Percentiles rank a stretch among this genome's conserved stretches.
These are phyloP conservation scores for Neoaliturus tenellus DNA, from an alignment of 2,888 invertebrate species.

Conservation along the genomic window DNA sequence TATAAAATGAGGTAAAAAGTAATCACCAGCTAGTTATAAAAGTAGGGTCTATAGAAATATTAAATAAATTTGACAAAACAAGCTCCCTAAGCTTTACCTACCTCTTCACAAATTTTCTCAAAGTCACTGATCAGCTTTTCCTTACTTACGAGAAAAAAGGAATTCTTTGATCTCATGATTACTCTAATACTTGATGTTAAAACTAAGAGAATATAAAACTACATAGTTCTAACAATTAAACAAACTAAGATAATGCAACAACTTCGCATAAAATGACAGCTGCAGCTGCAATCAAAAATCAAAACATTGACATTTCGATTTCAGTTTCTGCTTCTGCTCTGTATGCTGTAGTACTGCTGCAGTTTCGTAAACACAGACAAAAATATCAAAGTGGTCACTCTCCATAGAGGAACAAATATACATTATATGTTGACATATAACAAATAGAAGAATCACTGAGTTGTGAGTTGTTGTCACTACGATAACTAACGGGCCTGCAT, in stretches of 20 bases:
- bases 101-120: conserved; percentile 28
- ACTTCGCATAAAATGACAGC: not conserved
- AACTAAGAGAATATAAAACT: not conserved
- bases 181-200: not conserved
- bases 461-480: no score
- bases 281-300: not conserved
- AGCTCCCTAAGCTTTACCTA: not conserved
- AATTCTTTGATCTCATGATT: conserved; percentile 26
- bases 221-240: not conserved
- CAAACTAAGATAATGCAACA: not conserved
- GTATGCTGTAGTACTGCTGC: not conserved
- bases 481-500: no score
- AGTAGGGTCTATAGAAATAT: no score
- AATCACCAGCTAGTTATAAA: no score
- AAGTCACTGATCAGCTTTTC: conserved; percentile 27
- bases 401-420: no score
- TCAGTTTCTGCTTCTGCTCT: not conserved
- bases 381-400: no score
- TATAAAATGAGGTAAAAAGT: no score
- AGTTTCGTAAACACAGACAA: no score
- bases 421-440: no score
- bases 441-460: no score
- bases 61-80: not conserved
- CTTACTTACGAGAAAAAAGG: not conserved
- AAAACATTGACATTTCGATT: not conserved